Conservation (phyloP, 2,113 vertebrate species). For the Sarotherodon lohbergeri region DNA sequence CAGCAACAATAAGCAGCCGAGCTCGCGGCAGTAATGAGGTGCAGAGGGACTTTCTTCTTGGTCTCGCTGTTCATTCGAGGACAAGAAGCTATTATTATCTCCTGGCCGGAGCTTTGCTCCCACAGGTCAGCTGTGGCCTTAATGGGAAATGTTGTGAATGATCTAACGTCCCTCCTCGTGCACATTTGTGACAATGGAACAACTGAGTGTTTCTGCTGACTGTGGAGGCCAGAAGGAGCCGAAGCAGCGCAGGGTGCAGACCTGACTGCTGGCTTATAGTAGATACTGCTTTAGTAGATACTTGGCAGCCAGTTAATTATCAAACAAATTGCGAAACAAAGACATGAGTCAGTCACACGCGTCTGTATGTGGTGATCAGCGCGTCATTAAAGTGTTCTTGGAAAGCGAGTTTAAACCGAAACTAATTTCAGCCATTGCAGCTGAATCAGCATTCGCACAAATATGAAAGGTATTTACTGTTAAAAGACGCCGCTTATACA, state of each 20-base stretch:
- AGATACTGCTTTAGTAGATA: neutral
- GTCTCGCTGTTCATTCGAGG: conserved; percentile 7
- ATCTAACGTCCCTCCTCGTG: conserved; percentile 8
- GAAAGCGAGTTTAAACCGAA: neutral
- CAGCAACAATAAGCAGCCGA: neutral
- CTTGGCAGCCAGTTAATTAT: neutral
- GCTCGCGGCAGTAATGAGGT: conserved; percentile 6
- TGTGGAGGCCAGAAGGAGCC: neutral
- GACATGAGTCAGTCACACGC: neutral
- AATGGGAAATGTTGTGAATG: conserved; percentile 26
- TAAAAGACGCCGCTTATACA: neutral
- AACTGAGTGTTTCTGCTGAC: conserved; percentile 4
- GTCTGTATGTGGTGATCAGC: neutral
- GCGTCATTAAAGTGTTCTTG: neutral
- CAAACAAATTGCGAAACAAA: neutral
- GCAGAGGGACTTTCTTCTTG: conserved; percentile 4
- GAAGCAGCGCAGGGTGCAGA: neutral
- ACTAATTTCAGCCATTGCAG: neutral
- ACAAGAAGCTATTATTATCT: conserved; percentile 18
- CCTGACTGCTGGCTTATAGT: neutral
- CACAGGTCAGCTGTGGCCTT: conserved; percentile 3
- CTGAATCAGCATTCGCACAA: neutral
- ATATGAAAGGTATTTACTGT: neutral
- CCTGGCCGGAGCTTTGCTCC: neutral
- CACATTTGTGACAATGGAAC: conserved; percentile 15